A percentile compares a stretch with the other conserved stretches of the same genome.
phyloP scores from a whole-genome alignment of 2,888 invertebrate species.

The Cantharis nigra region DNA sequence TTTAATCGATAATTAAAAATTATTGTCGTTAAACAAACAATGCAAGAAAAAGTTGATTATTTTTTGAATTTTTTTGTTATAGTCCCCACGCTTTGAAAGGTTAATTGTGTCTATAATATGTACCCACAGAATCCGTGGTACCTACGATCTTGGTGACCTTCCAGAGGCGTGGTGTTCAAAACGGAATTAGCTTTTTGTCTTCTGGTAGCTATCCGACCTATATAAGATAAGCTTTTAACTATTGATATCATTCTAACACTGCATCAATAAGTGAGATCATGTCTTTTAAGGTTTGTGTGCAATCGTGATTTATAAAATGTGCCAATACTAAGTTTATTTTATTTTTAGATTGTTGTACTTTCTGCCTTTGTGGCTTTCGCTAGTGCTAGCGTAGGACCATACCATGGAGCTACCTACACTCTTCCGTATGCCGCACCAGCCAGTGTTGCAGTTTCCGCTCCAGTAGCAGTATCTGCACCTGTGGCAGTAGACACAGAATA shows the following conservation, averaged over 20 bases:
- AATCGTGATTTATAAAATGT: neutral
- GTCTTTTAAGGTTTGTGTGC: conserved; percentile 31
- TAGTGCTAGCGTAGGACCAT: conserved; percentile 32
- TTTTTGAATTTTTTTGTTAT: conserved; percentile 16
- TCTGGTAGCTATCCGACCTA: conserved; percentile 30
- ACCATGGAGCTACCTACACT: conserved; percentile 26
- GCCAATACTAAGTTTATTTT: conserved; percentile 5
- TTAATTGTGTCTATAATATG: conserved; percentile 10
- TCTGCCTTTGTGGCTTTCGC: conserved; percentile 41
- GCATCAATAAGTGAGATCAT: conserved; percentile 24
- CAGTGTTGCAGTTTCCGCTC: conserved; percentile 11
- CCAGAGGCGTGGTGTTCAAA: conserved; percentile 33
- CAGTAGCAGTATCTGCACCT: conserved; percentile 21
- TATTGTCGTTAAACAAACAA: neutral
- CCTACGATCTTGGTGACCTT: conserved; percentile 31
- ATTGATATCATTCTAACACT: conserved; percentile 28
- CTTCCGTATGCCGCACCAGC: conserved; percentile 27
- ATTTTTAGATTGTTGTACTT: conserved; percentile 40
- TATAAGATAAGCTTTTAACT: conserved; percentile 31
- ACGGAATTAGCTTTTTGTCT: conserved; percentile 22
- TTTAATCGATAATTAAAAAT: neutral
- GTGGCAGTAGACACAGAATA: conserved; percentile 59
- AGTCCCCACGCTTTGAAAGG: conserved; percentile 48
- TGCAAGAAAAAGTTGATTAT: neutral
- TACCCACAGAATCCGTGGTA: conserved; percentile 20